phyloP scores from a whole-genome alignment of 2,888 invertebrate species.

The Drosophila sordidula region DNA sequence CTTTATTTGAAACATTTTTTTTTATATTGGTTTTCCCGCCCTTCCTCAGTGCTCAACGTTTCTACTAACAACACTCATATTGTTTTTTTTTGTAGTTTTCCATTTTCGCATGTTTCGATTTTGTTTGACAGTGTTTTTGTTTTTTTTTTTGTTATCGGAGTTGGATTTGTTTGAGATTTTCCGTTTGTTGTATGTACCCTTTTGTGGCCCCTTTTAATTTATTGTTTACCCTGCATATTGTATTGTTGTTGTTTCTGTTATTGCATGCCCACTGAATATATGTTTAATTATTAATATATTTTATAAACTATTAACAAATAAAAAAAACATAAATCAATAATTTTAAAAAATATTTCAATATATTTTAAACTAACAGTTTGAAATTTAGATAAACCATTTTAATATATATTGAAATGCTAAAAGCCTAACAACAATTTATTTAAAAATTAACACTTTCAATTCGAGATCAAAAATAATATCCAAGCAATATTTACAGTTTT shows the following conservation, averaged over 20 bases:
- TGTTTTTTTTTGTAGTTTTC: conserved; percentile 1
- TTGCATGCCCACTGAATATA: conserved; percentile 62
- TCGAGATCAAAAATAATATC: neutral
- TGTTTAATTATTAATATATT: conserved; percentile 7
- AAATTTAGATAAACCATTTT: too few relatives aligned
- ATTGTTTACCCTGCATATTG: conserved; percentile 32
- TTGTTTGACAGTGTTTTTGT: neutral
- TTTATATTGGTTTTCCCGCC: conserved; percentile 3
- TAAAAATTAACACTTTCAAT: too few relatives aligned
- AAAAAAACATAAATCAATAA: neutral
- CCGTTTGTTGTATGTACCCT: conserved; percentile 3
- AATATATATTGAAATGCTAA: too few relatives aligned
- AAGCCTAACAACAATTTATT: too few relatives aligned
- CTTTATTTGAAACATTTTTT: conserved; percentile 8
- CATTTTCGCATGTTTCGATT: conserved; percentile 35
- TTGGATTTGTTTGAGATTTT: neutral
- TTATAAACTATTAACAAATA: neutral
- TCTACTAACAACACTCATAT: conserved; percentile 30
- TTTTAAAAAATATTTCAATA: neutral
- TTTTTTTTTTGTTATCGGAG: too few relatives aligned
- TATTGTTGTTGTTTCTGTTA: conserved; percentile 79
- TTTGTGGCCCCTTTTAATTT: neutral
- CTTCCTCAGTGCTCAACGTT: neutral
- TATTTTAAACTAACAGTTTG: neutral
- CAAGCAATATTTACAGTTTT: too few relatives aligned